Conservation (phyloP, 2,797 vertebrate genomes). For the Chiroxiphia lanceolata region DNA sequence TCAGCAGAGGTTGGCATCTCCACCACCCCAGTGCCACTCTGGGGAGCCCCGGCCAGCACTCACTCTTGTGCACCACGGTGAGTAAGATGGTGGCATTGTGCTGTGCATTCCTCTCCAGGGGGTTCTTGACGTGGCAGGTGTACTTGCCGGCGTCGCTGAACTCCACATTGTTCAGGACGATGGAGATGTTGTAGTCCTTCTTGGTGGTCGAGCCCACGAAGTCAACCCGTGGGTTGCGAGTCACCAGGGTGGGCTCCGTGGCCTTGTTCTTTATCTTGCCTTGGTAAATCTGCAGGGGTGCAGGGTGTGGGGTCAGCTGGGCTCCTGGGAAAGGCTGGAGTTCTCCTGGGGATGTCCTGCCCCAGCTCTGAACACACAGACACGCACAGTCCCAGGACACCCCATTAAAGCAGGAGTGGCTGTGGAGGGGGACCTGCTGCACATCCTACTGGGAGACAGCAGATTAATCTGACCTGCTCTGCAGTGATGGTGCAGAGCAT, state of each 20-base stretch:
- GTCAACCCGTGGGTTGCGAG: slow-evolving; percentile 76
- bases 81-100: slow-evolving; percentile 85
- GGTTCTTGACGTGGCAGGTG: slow-evolving; percentile 88
- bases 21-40: background rate
- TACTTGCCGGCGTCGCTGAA: slow-evolving; percentile 90
- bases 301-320: background rate
- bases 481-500: rapidly evolving
- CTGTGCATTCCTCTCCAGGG: slow-evolving; percentile 84
- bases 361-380: background rate
- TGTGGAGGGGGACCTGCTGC: rapidly evolving
- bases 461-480: no score
- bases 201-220: slow-evolving; percentile 82
- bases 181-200: slow-evolving; percentile 89
- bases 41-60: background rate
- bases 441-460: background rate
- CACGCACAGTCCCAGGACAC: rapidly evolving
- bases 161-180: slow-evolving; percentile 85
- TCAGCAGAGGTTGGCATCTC: rapidly evolving
- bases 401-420: background rate
- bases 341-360: background rate
- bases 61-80: slow-evolving; percentile 87
- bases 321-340: background rate
- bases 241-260: slow-evolving; percentile 74
- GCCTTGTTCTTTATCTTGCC: slow-evolving; percentile 81
- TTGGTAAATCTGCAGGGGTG: slow-evolving; percentile 78